These are phyloP conservation scores for Aphidius gifuensis DNA, from an alignment of 1,140 invertebrate species.

Conservation along the genomic window DNA sequence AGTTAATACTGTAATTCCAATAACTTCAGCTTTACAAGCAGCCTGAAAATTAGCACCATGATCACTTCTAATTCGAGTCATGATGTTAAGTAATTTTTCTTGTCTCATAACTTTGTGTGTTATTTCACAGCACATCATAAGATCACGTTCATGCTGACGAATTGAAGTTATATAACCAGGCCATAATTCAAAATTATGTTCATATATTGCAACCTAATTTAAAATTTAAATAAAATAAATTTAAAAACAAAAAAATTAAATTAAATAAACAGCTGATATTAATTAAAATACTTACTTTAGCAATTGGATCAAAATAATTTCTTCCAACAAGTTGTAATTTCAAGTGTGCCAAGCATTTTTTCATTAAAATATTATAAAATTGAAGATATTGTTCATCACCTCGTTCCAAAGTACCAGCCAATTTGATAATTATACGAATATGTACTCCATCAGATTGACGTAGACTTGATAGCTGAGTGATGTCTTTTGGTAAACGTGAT, in stretches of 20 bases:
- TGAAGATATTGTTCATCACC: conserved; percentile 48
- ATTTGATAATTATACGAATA: conserved; percentile 43
- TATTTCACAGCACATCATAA: conserved; percentile 73
- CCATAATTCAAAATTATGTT: conserved; percentile 65
- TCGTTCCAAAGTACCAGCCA: conserved; percentile 40
- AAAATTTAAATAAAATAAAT: too few species aligned
- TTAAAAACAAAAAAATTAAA: too few species aligned
- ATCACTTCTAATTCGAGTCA: conserved; percentile 36
- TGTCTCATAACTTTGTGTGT: conserved; percentile 71
- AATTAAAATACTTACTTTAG: conserved; percentile 31
- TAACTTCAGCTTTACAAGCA: conserved; percentile 47
- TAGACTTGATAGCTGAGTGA: conserved; percentile 26
- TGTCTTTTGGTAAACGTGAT: conserved; percentile 29
- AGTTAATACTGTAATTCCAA: conserved; percentile 62
- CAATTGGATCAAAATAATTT: conserved; percentile 73
- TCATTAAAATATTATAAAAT: conserved; percentile 73
- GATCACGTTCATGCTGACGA: conserved; percentile 68
- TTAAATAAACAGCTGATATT: too few species aligned
- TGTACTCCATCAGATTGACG: conserved; percentile 38
- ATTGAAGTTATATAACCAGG: conserved; percentile 78
- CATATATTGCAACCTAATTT: conserved; percentile 34
- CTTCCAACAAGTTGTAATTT: conserved; percentile 69
- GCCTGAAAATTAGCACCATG: conserved; percentile 33
- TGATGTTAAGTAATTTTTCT: conserved; percentile 58
- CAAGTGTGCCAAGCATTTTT: conserved; percentile 65